A percentile compares a stretch with the other conserved stretches of the same genome.
phyloP scores from a whole-genome alignment of 2,113 vertebrate species.

The Platysteira castanea region DNA sequence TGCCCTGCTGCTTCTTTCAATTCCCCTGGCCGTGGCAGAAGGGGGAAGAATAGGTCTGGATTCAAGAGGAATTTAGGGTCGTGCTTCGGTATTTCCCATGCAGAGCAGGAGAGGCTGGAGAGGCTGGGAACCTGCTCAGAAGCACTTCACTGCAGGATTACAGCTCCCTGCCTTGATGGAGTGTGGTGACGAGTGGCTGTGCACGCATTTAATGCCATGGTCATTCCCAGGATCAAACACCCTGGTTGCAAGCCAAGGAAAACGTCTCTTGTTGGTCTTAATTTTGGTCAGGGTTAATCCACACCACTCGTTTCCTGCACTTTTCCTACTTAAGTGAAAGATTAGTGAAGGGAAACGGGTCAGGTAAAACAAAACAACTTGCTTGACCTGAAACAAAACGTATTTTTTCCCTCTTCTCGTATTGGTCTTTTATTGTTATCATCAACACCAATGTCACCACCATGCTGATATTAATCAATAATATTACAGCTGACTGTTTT shows the following conservation, averaged over 20 bases:
- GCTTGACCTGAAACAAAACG: background rate
- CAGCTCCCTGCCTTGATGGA: background rate
- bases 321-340: background rate
- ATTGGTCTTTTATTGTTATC: background rate
- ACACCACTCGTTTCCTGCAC: background rate
- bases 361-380: background rate
- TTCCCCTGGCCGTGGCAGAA: background rate
- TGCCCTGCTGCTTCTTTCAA: background rate
- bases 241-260: background rate
- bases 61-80: background rate
- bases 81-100: background rate
- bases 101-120: background rate
- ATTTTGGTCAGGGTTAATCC: background rate
- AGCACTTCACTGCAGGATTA: background rate
- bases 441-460: background rate
- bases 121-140: background rate
- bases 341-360: background rate
- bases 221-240: background rate
- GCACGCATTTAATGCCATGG: background rate
- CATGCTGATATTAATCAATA: background rate
- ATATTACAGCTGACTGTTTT: background rate
- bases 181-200: background rate
- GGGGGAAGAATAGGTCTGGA: background rate
- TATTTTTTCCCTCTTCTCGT: background rate
- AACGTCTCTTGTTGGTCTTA: background rate